Evolutionary conservation across 1,140 invertebrate genomes (phyloP).

Genomic region (Microplitis demolitor): DNA sequence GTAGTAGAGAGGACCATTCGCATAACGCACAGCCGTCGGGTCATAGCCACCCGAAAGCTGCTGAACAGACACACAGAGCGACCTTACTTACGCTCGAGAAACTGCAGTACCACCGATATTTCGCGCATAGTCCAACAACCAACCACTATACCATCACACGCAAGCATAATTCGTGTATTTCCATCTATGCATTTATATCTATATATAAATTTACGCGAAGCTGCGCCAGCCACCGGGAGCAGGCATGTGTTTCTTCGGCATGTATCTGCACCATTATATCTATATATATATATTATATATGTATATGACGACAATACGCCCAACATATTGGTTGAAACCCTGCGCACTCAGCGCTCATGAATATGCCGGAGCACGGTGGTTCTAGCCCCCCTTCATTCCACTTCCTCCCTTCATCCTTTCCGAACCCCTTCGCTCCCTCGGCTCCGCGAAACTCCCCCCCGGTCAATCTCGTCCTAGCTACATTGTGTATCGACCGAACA

Average conservation of each 20-base stretch:
- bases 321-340: constrained; percentile 51
- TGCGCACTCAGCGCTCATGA: constrained; percentile 55
- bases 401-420: constrained; percentile 34
- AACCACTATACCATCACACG: background rate
- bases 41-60: background rate
- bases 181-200: constrained; percentile 26
- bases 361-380: constrained; percentile 52
- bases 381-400: constrained; percentile 29
- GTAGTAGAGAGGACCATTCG: background rate
- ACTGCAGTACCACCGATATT: constrained; percentile 18
- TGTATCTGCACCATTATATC: constrained; percentile 11
- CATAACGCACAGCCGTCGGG: constrained; percentile 9
- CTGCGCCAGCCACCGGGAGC: constrained; percentile 3
- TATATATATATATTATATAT: constrained; percentile 26
- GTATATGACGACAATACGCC: constrained; percentile 30
- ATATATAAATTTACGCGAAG: constrained; percentile 29
- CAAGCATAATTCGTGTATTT: constrained; percentile 31
- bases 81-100: constrained; percentile 22
- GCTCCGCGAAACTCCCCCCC: constrained; percentile 30
- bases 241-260: background rate
- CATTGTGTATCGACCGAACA: constrained; percentile 38
- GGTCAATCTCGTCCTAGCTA: constrained; percentile 43
- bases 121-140: background rate
- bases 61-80: constrained; percentile 7
- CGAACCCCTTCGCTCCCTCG: constrained; percentile 3